Conservation (phyloP, 2,888 invertebrate species). For the Oxystoma pomonae region DNA sequence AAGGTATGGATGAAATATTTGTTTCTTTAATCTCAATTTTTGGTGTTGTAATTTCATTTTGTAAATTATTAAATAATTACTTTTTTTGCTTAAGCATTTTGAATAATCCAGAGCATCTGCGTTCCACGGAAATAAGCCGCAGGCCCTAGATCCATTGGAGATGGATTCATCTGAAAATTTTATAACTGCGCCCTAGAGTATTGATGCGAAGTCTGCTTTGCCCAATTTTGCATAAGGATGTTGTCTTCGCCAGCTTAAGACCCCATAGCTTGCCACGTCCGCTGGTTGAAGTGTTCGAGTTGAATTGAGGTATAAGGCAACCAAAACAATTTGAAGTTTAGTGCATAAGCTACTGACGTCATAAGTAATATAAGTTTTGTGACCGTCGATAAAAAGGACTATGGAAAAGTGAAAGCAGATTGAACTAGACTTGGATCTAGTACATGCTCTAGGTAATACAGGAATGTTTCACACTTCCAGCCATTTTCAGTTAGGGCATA, state of each 20-base stretch:
- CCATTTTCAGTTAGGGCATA: conserved; percentile 15
- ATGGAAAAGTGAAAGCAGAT: conserved; percentile 10
- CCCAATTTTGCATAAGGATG: conserved; percentile 22
- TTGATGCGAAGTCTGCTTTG: conserved; percentile 30
- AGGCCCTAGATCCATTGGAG: background rate
- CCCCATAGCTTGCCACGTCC: conserved; percentile 30
- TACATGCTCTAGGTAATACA: conserved; percentile 4
- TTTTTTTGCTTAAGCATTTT: background rate
- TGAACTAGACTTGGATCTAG: conserved; percentile 7
- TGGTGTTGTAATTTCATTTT: background rate
- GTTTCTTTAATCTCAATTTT: background rate
- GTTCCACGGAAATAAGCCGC: background rate
- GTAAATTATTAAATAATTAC: background rate
- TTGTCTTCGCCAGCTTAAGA: conserved; percentile 26
- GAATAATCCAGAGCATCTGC: background rate
- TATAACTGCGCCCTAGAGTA: conserved; percentile 22
- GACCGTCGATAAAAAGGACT: conserved; percentile 13
- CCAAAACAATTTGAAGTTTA: background rate
- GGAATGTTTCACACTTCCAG: conserved; percentile 11
- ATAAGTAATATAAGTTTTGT: conserved; percentile 7
- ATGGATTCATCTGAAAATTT: background rate
- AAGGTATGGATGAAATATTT: background rate
- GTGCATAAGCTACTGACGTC: background rate
- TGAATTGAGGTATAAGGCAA: background rate
- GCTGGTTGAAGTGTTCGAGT: conserved; percentile 32